Conservation (phyloP, 2,113 vertebrate genomes). For the Gymnogyps californianus region DNA sequence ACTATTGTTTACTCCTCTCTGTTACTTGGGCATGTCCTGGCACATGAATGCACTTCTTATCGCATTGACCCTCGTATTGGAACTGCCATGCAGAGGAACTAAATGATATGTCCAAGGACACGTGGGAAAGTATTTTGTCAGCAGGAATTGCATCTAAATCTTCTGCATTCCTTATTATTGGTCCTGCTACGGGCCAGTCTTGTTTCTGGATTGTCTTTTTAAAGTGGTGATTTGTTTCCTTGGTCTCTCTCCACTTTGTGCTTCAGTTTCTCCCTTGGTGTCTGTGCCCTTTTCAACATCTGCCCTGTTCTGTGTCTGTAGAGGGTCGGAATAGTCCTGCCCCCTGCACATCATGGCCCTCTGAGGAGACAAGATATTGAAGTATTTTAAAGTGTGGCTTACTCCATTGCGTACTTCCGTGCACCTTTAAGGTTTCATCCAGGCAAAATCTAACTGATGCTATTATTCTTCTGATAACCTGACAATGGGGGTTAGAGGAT, state of each 20-base stretch:
- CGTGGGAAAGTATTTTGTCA: neutral
- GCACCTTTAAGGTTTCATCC: neutral
- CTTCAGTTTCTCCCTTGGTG: neutral
- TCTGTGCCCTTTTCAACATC: neutral
- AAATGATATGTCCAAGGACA: neutral
- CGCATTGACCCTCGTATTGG: neutral
- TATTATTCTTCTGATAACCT: neutral
- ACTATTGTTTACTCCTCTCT: neutral
- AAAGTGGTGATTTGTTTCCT: neutral
- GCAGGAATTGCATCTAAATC: neutral
- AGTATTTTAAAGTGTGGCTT: neutral
- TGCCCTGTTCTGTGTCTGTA: neutral
- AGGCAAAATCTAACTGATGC: neutral
- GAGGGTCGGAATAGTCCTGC: neutral
- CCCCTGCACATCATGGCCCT: neutral
- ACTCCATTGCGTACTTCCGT: fast-evolving
- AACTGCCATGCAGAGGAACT: neutral
- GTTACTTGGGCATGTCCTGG: neutral
- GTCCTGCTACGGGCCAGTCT: neutral
- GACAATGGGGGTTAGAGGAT: neutral
- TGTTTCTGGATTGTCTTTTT: neutral
- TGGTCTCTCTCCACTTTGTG: neutral
- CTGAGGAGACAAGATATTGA: neutral
- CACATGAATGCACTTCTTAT: neutral
- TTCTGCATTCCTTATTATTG: neutral